These are phyloP conservation scores for Heterotis niloticus DNA, from an alignment of 2,113 vertebrate genomes.

Conservation along the genomic window DNA sequence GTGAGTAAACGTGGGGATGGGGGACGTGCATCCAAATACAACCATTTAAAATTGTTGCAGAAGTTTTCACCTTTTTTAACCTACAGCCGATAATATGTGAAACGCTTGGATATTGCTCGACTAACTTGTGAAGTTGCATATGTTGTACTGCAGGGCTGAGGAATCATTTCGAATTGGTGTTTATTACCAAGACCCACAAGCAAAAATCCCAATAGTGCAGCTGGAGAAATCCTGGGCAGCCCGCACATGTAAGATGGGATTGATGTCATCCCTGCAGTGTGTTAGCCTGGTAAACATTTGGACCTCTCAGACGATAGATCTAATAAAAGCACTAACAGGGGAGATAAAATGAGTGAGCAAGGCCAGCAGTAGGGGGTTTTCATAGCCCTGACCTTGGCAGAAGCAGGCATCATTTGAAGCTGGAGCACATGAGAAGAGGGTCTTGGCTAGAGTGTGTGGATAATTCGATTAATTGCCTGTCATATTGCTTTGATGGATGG, in stretches of 20 bases:
- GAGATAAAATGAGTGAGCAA: conserved; percentile 3
- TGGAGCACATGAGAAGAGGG: conserved; percentile 2
- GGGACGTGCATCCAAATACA: not conserved
- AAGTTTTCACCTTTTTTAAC: not conserved
- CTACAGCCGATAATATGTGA: no score
- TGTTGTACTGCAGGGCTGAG: not conserved
- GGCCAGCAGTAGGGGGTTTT: not conserved
- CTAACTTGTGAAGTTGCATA: not conserved
- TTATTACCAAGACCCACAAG: conserved; percentile 1
- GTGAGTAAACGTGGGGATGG: not conserved
- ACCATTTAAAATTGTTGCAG: not conserved
- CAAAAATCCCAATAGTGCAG: not conserved
- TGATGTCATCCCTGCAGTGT: conserved; percentile 45
- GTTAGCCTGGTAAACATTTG: conserved; percentile 31
- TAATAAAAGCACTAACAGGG: conserved; percentile 23
- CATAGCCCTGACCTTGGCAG: not conserved
- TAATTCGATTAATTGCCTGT: conserved; percentile 46
- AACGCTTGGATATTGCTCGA: no score
- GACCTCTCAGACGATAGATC: not conserved
- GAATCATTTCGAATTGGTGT: not conserved
- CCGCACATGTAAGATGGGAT: conserved; percentile 62
- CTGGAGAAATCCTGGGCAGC: conserved; percentile 26
- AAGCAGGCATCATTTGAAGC: conserved; percentile 12
- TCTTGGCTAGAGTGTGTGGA: conserved; percentile 27
- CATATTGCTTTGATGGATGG: conserved; percentile 39